Percentiles rank a stretch among this genome's conserved stretches.
phyloP scores from a whole-genome alignment of 1,140 invertebrate genomes.

The Drosophila murphyi region DNA sequence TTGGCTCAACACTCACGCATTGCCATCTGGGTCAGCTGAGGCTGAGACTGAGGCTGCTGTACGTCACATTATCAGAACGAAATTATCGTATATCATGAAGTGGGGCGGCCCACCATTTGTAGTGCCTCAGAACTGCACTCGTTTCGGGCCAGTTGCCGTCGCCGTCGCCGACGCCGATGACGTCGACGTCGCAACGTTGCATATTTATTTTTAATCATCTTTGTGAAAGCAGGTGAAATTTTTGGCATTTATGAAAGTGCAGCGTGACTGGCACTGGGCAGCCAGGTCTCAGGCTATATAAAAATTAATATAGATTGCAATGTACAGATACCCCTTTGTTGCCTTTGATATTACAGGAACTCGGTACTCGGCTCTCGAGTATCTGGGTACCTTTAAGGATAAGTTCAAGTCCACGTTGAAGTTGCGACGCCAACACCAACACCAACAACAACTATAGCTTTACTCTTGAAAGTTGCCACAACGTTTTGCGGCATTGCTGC shows the following conservation, averaged over 20 bases:
- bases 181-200: slow-evolving; percentile 56
- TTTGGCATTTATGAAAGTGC: slow-evolving; percentile 83
- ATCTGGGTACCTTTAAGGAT: slow-evolving; percentile 28
- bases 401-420: slow-evolving; percentile 4
- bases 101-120: slow-evolving; percentile 10
- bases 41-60: slow-evolving; percentile 37
- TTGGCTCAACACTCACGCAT: slow-evolving; percentile 78
- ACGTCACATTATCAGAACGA: slow-evolving; percentile 81
- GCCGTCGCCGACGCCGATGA: neutral
- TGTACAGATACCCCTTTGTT: slow-evolving; percentile 56
- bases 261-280: slow-evolving; percentile 66
- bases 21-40: slow-evolving; percentile 54
- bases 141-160: slow-evolving; percentile 13
- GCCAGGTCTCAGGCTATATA: slow-evolving; percentile 54
- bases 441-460: slow-evolving; percentile 25
- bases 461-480: slow-evolving; percentile 64
- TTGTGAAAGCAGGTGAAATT: slow-evolving; percentile 84
- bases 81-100: slow-evolving; percentile 81
- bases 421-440: slow-evolving; percentile 20
- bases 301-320: slow-evolving; percentile 84
- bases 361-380: slow-evolving; percentile 1
- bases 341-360: slow-evolving; percentile 13
- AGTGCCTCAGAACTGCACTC: slow-evolving; percentile 41
- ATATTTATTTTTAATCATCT: slow-evolving; percentile 84
- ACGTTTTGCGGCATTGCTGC: slow-evolving; percentile 67